Evolutionary conservation across 1,140 invertebrate genomes (phyloP), one percentile per base, ranked within the genome.

Genomic region (Drosophila nigromelanica): DNA sequence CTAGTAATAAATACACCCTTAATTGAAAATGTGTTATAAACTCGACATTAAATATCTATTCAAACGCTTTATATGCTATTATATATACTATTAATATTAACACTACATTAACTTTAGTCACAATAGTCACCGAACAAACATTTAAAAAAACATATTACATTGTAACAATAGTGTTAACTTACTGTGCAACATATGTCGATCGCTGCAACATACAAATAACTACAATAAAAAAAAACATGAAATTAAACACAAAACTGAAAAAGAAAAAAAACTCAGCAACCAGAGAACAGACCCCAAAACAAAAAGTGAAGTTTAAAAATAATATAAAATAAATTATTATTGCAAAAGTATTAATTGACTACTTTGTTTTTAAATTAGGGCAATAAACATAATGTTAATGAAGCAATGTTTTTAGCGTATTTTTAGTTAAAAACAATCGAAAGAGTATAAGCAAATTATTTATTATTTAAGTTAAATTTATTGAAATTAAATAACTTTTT

Each of bases 321-420:
- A 87, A 87, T 82, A 86, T 76, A 87, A 81, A 86, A 83, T 87
- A 87, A 86, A 86, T 86, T 87, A 86, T 86, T 87, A 86, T 86
- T 86, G 82, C 79, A 76, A 81, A 86, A 87, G 73, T 68, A 87
- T 78, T 52, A 60, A 62, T 43, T 33, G 15, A 45, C 7, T 37
- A 43, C 15, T 43, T 40, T 52, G 62, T 78, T 78, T 66, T 66
- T 37, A 4, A 24, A 27, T 11, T 14, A 2, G 15, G 21, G 40
- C 40, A 24, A 27, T 27, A 5, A 5, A 1, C 2, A 39, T 3
- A 12, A 30, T n/a, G 4, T 27, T 27, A 30, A 6, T 50, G 24
- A 30, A 47, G 3, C 3, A 10, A 11, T 47, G 3, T 45, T 45
- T 45, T 27, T 27, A 27, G 27, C 27, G 5, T 27, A 5, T 27